A percentile compares a stretch with the other conserved stretches of the same genome.
Evolutionary conservation across 1,140 invertebrate genomes (phyloP).

Genomic region (Chelonus insularis): DNA sequence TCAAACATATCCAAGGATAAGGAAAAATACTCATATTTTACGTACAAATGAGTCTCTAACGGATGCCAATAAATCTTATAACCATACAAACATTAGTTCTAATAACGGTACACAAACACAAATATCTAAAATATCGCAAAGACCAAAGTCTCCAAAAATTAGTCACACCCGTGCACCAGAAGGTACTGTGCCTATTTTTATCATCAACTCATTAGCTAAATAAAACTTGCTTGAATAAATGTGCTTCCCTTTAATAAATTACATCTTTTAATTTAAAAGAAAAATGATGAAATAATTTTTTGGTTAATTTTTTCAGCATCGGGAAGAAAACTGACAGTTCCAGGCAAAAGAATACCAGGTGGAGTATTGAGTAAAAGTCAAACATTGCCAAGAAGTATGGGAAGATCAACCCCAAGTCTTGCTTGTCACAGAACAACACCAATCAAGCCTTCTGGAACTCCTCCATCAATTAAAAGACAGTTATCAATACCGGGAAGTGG

Average conservation of each 20-base stretch:
- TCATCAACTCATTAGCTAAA: neutral
- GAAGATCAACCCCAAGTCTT: constrained; percentile 65
- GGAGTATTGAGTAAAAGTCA: constrained; percentile 75
- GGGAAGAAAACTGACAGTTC: constrained; percentile 72
- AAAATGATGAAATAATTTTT: no score
- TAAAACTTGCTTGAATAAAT: neutral
- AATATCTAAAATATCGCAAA: constrained; percentile 46
- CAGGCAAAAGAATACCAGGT: constrained; percentile 67
- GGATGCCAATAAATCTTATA: constrained; percentile 39
- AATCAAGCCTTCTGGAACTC: constrained; percentile 74
- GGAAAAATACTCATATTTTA: constrained; percentile 44
- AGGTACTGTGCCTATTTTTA: constrained; percentile 45
- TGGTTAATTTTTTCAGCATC: constrained; percentile 62
- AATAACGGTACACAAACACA: constrained; percentile 50
- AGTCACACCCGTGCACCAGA: constrained; percentile 46
- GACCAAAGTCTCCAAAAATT: constrained; percentile 52
- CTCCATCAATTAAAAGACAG: constrained; percentile 79
- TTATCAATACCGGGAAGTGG: constrained; percentile 70
- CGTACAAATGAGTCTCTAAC: constrained; percentile 43
- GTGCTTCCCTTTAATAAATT: no score
- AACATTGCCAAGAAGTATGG: constrained; percentile 81
- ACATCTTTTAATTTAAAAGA: no score
- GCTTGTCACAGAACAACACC: constrained; percentile 62
- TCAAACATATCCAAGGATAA: constrained; percentile 47
- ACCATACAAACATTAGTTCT: constrained; percentile 46